phyloP scores from a whole-genome alignment of 1,140 invertebrate species.

The Nautilus pompilius region DNA sequence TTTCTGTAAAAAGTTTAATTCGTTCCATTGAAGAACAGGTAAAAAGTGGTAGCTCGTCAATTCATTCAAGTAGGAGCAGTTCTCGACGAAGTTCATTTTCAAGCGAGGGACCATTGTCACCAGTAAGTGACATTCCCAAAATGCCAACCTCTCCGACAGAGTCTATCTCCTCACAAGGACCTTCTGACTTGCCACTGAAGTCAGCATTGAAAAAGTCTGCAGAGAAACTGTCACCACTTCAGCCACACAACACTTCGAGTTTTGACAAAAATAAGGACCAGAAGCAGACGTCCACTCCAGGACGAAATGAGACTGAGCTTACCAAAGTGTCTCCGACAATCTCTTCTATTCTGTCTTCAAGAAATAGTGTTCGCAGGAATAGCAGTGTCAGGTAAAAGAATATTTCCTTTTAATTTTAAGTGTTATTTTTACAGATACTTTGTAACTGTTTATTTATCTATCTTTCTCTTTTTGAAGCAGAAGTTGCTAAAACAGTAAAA shows the following conservation, averaged over 20 bases:
- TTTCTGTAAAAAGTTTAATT: conserved; percentile 84
- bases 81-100: conserved; percentile 41
- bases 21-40: conserved; percentile 81
- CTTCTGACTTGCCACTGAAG: conserved; percentile 31
- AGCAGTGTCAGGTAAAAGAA: conserved; percentile 26
- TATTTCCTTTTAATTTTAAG: neutral
- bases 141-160: conserved; percentile 36
- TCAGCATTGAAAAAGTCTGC: conserved; percentile 28
- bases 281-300: neutral
- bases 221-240: conserved; percentile 31
- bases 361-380: conserved; percentile 20
- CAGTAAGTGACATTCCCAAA: conserved; percentile 25
- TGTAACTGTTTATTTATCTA: neutral
- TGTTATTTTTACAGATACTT: no score
- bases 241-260: neutral
- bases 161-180: conserved; percentile 20
- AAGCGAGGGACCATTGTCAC: conserved; percentile 15
- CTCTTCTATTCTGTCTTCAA: conserved; percentile 31
- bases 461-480: neutral
- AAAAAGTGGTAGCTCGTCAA: conserved; percentile 57
- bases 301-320: neutral
- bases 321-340: conserved; percentile 19
- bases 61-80: conserved; percentile 39
- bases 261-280: conserved; percentile 5
- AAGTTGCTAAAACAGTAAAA: neutral